Base-by-base conservation (phyloP, 2,888 invertebrate species). In the Limnephilus rhombicus region DNA sequence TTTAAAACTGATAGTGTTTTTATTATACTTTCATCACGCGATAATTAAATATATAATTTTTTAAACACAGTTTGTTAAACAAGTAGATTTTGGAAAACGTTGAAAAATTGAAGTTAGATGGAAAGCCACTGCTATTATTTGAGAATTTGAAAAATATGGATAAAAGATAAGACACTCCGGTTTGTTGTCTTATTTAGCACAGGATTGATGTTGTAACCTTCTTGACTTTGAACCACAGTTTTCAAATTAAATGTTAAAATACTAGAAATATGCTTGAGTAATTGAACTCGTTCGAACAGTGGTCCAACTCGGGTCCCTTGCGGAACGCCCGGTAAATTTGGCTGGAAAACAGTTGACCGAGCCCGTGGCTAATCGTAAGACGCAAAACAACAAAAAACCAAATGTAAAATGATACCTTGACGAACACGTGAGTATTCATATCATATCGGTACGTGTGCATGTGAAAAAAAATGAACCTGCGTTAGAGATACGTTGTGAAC, bases 341-440 rank as follows among this genome's bases (percentile, higher is more conserved):
- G 37, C 83, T 37, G 83, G 24, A 15, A 83, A 41, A 24, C 31
- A 37, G 24, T 34, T 83, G 83, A 83, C 83, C 83, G 83, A 15
- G 13, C 83, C 83, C 83, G 37, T 83, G 83, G 83, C 37, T 83
- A 83, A 83, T 83, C 83, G 37, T n/a, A 68, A 24, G 68, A 68
- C 24, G 68, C 83, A 37, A 34, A 83, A 83, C 37, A 83, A 37
- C 34, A 83, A 83, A 83, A 37, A 83, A 83, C 34, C 37, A 37
- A 83, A 83, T 37, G 83, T 83, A 83, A 83, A 83, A 83, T 83
- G 83, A 83, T 83, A 83, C 37, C 83, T 83, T 83, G 34, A 83
- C 83, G 34, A 83, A 83, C 34, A 83, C 83, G 37, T 68, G 15
- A 83, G 37, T 83, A 83, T 68, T 68, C 68, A 68, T 68, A 68